Base-by-base conservation (phyloP, 2,888 invertebrate genomes). In the Parapristionchus giblindavisi region DNA sequence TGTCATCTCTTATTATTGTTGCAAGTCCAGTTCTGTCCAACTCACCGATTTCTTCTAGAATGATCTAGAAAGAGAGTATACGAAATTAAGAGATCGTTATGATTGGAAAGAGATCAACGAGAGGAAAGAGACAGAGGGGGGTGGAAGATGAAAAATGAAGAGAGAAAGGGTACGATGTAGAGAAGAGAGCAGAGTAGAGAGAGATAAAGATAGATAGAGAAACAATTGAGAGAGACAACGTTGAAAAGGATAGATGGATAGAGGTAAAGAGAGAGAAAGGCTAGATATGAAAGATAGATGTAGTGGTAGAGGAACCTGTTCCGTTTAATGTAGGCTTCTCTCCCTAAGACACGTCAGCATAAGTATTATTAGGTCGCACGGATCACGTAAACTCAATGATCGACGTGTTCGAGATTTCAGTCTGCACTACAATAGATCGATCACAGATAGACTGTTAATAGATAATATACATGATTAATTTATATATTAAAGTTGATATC, bases 301-400 rank as follows among this genome's bases (percentile, higher is more conserved):
- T 11, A 11, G 11, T 48, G 48, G 14, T 14, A 48, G 65, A 29
- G 51, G 52, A 68, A 68, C 68, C 68, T 52, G 68, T 68, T 68
- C 68, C 40, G 3, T 32, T 43, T 11, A 52, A 40, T 27, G 5
- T 43, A 65, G 14, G 43, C 17, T 11, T 27, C 27, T 17, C 43
- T 65, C 43, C 43, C 17, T 43, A 27, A 29, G 27, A 3, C 29
- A 43, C 63, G 63, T 65, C 43, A 65, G 63, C 43, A 29, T 40
- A 43, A 43, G 43, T 17, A 14, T 17, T n/a, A n/a, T n/a, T n/a
- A n/a, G n/a, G n/a, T n/a, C n/a, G n/a, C n/a, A n/a, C n/a, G n/a
- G n/a, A n/a, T n/a, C n/a, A n/a, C n/a, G n/a, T n/a, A n/a, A n/a
- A n/a, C n/a, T n/a, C n/a, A 21, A 11, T 14, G 48, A 48, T 11